Conservation (phyloP, 2,797 vertebrate species). For the Lepidocolaptes lacrymiger region DNA sequence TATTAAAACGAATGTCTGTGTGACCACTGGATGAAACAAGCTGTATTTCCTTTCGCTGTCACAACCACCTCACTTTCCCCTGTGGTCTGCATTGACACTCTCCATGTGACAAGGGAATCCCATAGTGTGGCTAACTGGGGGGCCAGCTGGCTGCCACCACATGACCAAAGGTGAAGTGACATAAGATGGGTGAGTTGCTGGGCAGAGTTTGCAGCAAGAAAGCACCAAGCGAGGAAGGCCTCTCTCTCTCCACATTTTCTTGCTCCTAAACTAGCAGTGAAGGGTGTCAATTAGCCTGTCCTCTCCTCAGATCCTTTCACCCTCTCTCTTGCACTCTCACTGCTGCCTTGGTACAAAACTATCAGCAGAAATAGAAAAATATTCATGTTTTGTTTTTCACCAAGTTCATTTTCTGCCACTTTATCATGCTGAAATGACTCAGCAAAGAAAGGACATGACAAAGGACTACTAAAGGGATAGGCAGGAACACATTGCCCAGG, state of each 20-base stretch:
- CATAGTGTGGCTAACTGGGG: neutral
- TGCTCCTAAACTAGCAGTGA: neutral
- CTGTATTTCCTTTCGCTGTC: neutral
- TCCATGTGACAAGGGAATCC: accelerated
- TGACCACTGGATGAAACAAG: neutral
- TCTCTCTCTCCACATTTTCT: neutral
- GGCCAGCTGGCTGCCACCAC: neutral
- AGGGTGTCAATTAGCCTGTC: neutral
- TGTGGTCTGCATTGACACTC: accelerated
- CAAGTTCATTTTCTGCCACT: neutral
- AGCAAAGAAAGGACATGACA: constrained; percentile 37
- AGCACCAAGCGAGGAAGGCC: neutral
- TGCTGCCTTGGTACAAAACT: neutral
- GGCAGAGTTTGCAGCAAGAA: neutral
- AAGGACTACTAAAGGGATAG: neutral
- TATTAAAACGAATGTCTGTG: neutral
- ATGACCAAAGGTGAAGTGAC: neutral
- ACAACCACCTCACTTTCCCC: neutral
- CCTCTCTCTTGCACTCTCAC: neutral
- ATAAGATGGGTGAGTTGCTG: neutral
- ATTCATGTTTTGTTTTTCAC: neutral
- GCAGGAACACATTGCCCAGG: neutral
- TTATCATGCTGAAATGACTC: neutral
- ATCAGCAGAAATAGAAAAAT: neutral
- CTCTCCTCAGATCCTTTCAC: neutral